Evolutionary conservation across 2,113 vertebrate species (phyloP).

Genomic region (Gavia stellata): DNA sequence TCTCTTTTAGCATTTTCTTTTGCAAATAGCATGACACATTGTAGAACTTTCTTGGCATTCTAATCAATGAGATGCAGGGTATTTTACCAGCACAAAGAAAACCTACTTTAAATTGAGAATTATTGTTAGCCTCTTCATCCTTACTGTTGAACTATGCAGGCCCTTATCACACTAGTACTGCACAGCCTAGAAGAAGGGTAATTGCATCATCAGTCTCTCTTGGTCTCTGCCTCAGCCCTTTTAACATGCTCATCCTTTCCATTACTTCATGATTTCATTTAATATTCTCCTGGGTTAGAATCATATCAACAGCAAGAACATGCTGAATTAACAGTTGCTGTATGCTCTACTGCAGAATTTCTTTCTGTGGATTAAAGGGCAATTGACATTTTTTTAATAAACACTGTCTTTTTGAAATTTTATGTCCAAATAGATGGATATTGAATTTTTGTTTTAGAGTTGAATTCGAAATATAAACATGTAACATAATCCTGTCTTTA

Average conservation of each 20-base stretch:
- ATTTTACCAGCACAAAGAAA: conserved; percentile 24
- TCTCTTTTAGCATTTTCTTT: conserved; percentile 25
- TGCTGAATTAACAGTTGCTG: background rate
- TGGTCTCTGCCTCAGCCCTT: conserved; percentile 32
- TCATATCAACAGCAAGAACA: background rate
- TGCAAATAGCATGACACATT: background rate
- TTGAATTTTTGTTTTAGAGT: background rate
- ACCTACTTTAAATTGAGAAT: conserved; percentile 33
- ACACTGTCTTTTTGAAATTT: background rate
- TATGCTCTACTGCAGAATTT: background rate
- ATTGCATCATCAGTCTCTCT: conserved; percentile 41
- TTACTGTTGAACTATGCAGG: conserved; percentile 25
- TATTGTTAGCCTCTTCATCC: conserved; percentile 34
- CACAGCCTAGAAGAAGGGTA: conserved; percentile 3
- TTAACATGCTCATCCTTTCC: conserved; percentile 41
- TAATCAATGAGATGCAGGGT: conserved; percentile 15
- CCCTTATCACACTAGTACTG: background rate
- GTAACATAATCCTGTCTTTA: background rate
- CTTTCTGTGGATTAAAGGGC: background rate
- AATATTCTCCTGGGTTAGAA: conserved; percentile 40
- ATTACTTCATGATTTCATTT: conserved; percentile 51
- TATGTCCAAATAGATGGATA: background rate
- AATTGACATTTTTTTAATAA: background rate
- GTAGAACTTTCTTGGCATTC: background rate
- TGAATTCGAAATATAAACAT: background rate